phyloP scores from a whole-genome alignment of 37 sponge, comb jelly and placozoan species.

The Aphrocallistes beatrix region DNA sequence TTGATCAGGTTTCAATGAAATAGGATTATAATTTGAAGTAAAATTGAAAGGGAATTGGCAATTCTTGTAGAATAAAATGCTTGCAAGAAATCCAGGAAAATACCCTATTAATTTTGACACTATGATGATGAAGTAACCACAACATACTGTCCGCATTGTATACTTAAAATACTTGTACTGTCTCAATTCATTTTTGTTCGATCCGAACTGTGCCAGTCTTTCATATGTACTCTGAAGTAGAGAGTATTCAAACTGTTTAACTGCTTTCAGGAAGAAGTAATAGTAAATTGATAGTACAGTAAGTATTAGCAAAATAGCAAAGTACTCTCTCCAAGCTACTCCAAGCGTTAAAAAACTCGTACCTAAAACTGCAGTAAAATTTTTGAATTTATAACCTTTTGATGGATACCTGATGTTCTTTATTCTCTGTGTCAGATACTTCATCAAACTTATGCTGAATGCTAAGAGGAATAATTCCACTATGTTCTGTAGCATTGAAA shows the following conservation, averaged over 20 bases:
- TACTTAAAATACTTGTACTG: not conserved
- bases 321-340: not conserved
- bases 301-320: not conserved
- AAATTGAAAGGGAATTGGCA: slow-evolving; percentile 1
- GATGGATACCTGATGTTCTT: not conserved
- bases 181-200: not conserved
- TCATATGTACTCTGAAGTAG: not conserved
- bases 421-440: not conserved
- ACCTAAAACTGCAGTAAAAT: not conserved
- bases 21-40: not conserved
- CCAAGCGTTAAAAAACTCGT: not conserved
- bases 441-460: not conserved
- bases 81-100: not conserved
- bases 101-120: not conserved
- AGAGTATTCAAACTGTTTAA: not conserved
- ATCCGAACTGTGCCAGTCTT: not conserved
- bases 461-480: not conserved
- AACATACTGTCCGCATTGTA: not conserved
- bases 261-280: not conserved
- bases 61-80: not conserved
- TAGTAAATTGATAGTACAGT: not conserved
- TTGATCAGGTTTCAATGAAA: too few species aligned
- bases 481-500: not conserved
- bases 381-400: not conserved
- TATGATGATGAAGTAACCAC: not conserved